Evolutionary conservation across 2,888 invertebrate genomes (phyloP).

Genomic region (Tetanocera ferruginea): DNA sequence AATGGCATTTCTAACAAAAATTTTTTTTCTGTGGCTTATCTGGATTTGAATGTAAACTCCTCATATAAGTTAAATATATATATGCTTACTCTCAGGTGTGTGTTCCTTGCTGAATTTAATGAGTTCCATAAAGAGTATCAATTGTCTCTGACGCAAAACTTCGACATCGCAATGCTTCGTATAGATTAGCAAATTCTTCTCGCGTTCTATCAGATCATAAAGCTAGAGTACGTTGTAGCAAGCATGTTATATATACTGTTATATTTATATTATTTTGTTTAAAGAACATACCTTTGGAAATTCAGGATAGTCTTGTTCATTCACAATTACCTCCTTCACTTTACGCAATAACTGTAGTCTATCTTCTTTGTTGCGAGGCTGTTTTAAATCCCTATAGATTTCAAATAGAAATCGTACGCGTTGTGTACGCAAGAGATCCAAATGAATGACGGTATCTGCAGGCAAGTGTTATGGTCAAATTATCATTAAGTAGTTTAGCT

Average conservation of each 20-base stretch:
- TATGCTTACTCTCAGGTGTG: constrained; percentile 52
- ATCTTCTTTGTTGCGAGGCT: constrained; percentile 75
- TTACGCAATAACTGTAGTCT: constrained; percentile 79
- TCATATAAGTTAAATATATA: too few species aligned
- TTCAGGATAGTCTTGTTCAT: constrained; percentile 61
- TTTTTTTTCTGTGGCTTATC: too few species aligned
- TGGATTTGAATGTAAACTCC: too few species aligned
- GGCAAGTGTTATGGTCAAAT: background rate
- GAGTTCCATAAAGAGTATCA: constrained; percentile 64
- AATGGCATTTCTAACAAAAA: too few species aligned
- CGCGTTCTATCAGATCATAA: constrained; percentile 66
- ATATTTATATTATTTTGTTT: too few species aligned
- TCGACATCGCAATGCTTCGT: constrained; percentile 65
- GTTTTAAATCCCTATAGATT: constrained; percentile 78
- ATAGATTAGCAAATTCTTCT: constrained; percentile 63
- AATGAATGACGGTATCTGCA: constrained; percentile 74
- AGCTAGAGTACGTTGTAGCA: constrained; percentile 59
- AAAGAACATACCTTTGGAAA: constrained; percentile 57
- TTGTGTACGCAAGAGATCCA: constrained; percentile 87
- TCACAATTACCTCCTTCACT: constrained; percentile 75
- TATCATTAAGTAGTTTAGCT: background rate
- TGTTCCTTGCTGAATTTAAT: constrained; percentile 63
- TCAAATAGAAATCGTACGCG: constrained; percentile 81
- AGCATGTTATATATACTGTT: too few species aligned
- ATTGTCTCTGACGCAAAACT: constrained; percentile 63